Evolutionary conservation across 2,888 invertebrate genomes (phyloP), one percentile per base, ranked within the genome.

Genomic region (Zonitis immaculata): DNA sequence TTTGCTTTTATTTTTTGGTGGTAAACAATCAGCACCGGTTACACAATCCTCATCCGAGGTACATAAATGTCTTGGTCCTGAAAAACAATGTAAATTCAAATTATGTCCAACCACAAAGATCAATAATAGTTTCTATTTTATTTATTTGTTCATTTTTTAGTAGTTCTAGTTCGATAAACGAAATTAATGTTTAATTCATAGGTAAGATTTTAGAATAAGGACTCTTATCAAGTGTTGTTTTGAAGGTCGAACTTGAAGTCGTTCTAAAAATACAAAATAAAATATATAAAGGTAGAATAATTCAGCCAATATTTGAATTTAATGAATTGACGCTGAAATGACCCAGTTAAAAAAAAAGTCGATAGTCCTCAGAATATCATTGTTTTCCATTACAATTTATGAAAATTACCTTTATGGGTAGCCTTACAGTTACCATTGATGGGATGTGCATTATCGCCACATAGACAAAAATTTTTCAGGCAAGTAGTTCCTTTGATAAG

Each of bases 361-460:
- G 18, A 44, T 44, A 44, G 6, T 28, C 8, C 14, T 28, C 9
- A 4, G 14, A 42, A 22, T 42, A 3, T 22, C 4, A 42, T 28
- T 42, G 6, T 26, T 26, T 26, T 6, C 1, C 1, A 30, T 11
- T 6, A 12, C 12, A 45, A 42, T 42, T 35, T 49, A n/a, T 43
- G 32, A 22, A 32, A 26, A 26, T 43, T 44, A 44, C 32, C 42
- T 25, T 49, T 44, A 26, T 44, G 50, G 12, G 45, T 45, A 27
- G 66, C 64, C 12, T 58, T 63, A 58, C 76, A 76, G 47, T 61
- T 63, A 44, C 73, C 74, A 57, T 75, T 75, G 5, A 60, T 54
- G 4, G 76, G 76, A 54, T 70, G 60, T 43, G 64, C 65, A 58
- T 75, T 74, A 56, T 75, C 73, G 43, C 76, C 76, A 58, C 76